These are phyloP conservation scores for Rallus crepitans DNA, from an alignment of 2,797 vertebrate genomes.

Conservation along the genomic window DNA sequence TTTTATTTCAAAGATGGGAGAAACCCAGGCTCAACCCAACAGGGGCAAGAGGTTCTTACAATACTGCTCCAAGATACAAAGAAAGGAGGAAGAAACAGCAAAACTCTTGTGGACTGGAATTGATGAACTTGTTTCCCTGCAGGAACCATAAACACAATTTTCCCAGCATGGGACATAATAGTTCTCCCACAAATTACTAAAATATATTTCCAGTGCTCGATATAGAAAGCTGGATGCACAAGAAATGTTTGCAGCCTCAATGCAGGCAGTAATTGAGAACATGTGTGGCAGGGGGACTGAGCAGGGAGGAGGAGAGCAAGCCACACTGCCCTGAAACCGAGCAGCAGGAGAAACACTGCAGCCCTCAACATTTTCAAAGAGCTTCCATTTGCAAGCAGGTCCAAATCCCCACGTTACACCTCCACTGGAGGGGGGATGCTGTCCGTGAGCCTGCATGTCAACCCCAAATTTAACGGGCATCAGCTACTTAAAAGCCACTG, in stretches of 20 bases:
- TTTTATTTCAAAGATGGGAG: constrained; percentile 22
- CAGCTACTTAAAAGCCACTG: background rate
- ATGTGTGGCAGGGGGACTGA: background rate
- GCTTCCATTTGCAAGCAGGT: background rate
- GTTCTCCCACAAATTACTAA: constrained; percentile 39
- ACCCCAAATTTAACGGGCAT: background rate
- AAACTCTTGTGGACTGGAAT: background rate
- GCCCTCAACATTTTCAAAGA: background rate
- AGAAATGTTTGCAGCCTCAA: constrained; percentile 16
- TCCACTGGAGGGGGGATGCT: background rate
- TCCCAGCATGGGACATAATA: constrained; percentile 34
- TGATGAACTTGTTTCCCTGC: constrained; percentile 46
- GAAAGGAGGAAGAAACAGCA: background rate
- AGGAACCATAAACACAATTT: constrained; percentile 46
- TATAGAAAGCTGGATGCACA: constrained; percentile 37
- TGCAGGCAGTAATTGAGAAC: constrained; percentile 52
- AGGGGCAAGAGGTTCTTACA: background rate
- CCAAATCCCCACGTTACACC: accelerated
- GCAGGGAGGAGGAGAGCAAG: background rate
- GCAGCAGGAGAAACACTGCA: background rate
- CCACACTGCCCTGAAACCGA: accelerated
- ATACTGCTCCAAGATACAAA: constrained; percentile 21
- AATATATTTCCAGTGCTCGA: constrained; percentile 22
- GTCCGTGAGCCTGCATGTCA: background rate
- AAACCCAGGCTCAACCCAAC: background rate